Conservation (phyloP, 1,140 invertebrate genomes). For the Procambarus clarkii region DNA sequence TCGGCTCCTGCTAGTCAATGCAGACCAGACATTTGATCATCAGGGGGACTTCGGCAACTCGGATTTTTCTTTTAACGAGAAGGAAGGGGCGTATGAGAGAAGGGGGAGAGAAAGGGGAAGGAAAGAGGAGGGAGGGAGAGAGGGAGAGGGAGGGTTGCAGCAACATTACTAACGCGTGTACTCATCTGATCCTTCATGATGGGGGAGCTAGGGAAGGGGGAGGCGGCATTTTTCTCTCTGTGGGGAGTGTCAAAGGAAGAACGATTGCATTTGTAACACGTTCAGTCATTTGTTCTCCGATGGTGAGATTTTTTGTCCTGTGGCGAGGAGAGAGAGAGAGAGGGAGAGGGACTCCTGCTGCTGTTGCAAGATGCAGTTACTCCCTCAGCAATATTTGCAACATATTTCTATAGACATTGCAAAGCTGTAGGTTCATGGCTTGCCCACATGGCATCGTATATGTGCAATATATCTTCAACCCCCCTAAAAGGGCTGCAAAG, state of each 20-base stretch:
- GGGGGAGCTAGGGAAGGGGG: not conserved
- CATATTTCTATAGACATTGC: not conserved
- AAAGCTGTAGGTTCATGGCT: not conserved
- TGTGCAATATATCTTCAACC: not conserved
- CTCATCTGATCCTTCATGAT: conserved; percentile 51
- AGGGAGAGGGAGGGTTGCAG: conserved; percentile 3
- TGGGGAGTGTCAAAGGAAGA: conserved; percentile 40
- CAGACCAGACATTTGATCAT: conserved; percentile 28
- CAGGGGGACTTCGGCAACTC: conserved; percentile 22
- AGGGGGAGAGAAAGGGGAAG: conserved; percentile 10
- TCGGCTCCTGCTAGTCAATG: not conserved
- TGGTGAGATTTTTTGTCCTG: not conserved
- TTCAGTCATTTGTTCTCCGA: conserved; percentile 39
- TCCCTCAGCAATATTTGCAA: not conserved
- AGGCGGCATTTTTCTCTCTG: conserved; percentile 25
- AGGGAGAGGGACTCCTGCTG: not conserved
- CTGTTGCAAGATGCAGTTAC: not conserved
- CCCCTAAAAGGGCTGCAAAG: not conserved
- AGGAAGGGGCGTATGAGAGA: not conserved
- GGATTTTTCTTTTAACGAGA: conserved; percentile 36
- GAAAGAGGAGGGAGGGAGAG: not conserved
- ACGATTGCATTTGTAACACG: conserved; percentile 46
- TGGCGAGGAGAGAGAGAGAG: not conserved
- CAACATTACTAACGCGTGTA: conserved; percentile 47
- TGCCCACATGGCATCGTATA: not conserved